Evolutionary conservation across 2,888 invertebrate genomes (phyloP).

Genomic region (Colletes collaris): DNA sequence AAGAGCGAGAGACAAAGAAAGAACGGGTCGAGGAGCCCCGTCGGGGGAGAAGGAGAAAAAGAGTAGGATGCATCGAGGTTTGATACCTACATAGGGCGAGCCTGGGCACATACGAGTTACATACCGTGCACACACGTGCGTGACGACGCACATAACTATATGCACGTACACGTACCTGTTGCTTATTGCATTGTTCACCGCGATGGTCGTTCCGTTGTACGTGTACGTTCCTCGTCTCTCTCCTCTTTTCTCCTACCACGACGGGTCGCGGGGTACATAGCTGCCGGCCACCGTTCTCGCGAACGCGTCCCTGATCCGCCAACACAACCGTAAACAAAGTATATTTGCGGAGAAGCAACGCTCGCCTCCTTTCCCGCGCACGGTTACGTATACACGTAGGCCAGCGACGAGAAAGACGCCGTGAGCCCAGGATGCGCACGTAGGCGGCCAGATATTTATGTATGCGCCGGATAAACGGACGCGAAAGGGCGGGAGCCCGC

Average conservation of each 20-base stretch:
- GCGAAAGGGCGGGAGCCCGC: slow-evolving; percentile 13
- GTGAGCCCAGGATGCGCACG: neutral
- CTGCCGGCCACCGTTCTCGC: slow-evolving; percentile 30
- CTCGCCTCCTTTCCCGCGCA: slow-evolving; percentile 7
- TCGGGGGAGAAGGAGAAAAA: slow-evolving; percentile 47
- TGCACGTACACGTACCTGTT: slow-evolving; percentile 69
- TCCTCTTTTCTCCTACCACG: slow-evolving; percentile 38
- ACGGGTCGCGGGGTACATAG: slow-evolving; percentile 21
- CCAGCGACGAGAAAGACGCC: slow-evolving; percentile 19
- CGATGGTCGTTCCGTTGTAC: slow-evolving; percentile 46
- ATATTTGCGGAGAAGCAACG: slow-evolving; percentile 40
- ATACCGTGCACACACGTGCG: slow-evolving; percentile 23
- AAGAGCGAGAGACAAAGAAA: neutral
- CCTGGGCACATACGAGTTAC: slow-evolving; percentile 28
- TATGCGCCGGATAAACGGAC: slow-evolving; percentile 37
- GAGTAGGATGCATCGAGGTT: slow-evolving; percentile 61
- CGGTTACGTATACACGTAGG: slow-evolving; percentile 3
- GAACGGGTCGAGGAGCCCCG: slow-evolving; percentile 14
- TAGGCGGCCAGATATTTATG: slow-evolving; percentile 36
- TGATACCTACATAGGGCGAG: slow-evolving; percentile 72
- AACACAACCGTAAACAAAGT: slow-evolving; percentile 49
- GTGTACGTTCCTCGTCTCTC: slow-evolving; percentile 66
- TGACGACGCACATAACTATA: slow-evolving; percentile 23
- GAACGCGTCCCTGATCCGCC: slow-evolving; percentile 32
- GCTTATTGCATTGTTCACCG: slow-evolving; percentile 73